phyloP scores from a whole-genome alignment of 1,140 invertebrate species.

The Lordiphosa collinella region DNA sequence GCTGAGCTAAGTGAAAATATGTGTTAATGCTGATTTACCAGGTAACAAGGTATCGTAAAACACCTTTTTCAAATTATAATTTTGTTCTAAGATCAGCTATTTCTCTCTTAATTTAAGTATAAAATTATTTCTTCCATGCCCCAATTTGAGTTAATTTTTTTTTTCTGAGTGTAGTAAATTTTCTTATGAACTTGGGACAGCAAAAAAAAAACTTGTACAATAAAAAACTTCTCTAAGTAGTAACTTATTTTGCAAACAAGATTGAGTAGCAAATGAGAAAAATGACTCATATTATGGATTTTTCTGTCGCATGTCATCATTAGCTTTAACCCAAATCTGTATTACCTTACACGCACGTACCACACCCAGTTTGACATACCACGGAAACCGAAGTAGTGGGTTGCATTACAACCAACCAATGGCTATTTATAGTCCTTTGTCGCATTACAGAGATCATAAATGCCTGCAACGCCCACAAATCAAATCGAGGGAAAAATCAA shows the following conservation, averaged over 20 bases:
- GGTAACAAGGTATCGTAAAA: no score
- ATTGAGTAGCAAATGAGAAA: constrained; percentile 39
- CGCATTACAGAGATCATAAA: constrained; percentile 13
- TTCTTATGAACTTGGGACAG: no score
- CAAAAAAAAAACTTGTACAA: constrained; percentile 18
- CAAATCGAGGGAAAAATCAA: background rate
- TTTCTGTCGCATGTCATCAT: constrained; percentile 76
- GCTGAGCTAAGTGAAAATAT: no score
- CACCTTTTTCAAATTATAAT: no score
- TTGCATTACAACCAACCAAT: constrained; percentile 2
- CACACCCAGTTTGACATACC: constrained; percentile 53
- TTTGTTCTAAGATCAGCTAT: no score
- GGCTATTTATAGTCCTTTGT: constrained; percentile 43
- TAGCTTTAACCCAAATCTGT: constrained; percentile 72
- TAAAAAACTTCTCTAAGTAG: constrained; percentile 35
- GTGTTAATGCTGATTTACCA: no score
- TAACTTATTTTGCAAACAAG: constrained; percentile 31
- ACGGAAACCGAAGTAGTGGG: background rate
- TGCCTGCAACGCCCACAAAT: constrained; percentile 30
- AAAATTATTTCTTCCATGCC: no score
- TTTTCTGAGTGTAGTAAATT: no score
- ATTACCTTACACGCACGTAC: constrained; percentile 69
- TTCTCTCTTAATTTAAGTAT: no score
- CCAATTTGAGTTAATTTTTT: no score
- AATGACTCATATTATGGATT: constrained; percentile 71